A percentile compares a stretch with the other conserved stretches of the same genome.
Conservation (phyloP, 2,888 invertebrate species). For the Melieria omissa region DNA sequence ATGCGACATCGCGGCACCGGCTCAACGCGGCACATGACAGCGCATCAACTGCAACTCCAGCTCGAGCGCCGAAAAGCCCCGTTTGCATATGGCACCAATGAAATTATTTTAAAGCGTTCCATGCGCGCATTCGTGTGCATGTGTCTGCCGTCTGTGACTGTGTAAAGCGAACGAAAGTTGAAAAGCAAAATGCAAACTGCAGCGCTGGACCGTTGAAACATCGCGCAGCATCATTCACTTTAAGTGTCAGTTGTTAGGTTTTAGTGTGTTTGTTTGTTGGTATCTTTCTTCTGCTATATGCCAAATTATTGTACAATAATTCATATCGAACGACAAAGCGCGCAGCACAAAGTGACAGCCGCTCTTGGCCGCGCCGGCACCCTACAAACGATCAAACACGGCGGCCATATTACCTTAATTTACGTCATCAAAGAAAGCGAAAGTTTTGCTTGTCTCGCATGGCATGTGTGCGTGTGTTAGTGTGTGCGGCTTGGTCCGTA, state of each 20-base stretch:
- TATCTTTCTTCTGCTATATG: too few relatives aligned
- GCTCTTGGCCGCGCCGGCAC: not conserved
- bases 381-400: not conserved
- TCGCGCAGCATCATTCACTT: not conserved
- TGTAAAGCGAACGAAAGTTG: not conserved
- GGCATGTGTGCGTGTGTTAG: not conserved
- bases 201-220: not conserved
- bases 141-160: too few relatives aligned
- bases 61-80: not conserved
- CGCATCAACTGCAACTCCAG: too few relatives aligned
- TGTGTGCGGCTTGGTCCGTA: not conserved
- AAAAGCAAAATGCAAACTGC: not conserved
- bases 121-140: too few relatives aligned
- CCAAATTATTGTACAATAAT: not conserved
- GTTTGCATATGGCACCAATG: slow-evolving; percentile 1
- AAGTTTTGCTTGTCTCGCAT: slow-evolving; percentile 18
- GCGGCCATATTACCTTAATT: slow-evolving; percentile 19
- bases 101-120: not conserved
- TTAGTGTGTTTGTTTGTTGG: not conserved
- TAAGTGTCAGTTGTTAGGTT: not conserved
- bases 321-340: not conserved
- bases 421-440: slow-evolving; percentile 35
- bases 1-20: not conserved
- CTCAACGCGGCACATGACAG: not conserved
- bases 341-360: not conserved